Percentiles rank a stretch among this genome's conserved stretches.
These are phyloP conservation scores for Ammodramus savannarum DNA, from an alignment of 2,113 vertebrate species.

Conservation along the genomic window DNA sequence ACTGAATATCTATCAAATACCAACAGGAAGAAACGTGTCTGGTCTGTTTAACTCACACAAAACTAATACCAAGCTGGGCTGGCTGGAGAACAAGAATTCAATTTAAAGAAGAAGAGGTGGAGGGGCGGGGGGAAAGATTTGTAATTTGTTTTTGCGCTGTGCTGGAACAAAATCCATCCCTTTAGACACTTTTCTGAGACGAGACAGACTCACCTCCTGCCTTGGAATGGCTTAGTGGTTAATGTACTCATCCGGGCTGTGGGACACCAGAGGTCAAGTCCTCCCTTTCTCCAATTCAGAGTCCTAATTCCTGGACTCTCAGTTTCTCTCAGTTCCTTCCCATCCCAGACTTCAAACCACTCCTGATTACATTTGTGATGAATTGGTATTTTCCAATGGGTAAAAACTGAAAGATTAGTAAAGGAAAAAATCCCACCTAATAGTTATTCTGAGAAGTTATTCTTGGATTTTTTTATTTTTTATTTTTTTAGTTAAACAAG, in stretches of 20 bases:
- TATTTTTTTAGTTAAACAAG: not conserved
- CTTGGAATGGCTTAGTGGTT: slow-evolving; percentile 16
- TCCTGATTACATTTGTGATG: not conserved
- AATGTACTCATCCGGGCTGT: not conserved
- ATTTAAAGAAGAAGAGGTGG: not conserved
- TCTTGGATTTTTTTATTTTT: too few species aligned
- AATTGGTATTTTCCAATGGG: slow-evolving; percentile 4
- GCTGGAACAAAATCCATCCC: not conserved
- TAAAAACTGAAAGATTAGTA: not conserved
- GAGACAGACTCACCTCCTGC: slow-evolving; percentile 20
- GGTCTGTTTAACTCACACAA: slow-evolving; percentile 18
- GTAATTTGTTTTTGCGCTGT: not conserved
- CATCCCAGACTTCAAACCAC: not conserved
- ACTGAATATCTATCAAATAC: not conserved
- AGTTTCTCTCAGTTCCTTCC: not conserved
- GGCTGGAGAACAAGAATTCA: slow-evolving; percentile 40
- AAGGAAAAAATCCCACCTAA: not conserved
- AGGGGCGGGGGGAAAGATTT: not conserved
- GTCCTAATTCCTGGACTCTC: not conserved
- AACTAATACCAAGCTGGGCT: slow-evolving; percentile 7
- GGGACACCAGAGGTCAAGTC: slow-evolving; percentile 23
- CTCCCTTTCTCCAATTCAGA: slow-evolving; percentile 36
- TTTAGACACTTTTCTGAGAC: slow-evolving; percentile 5
- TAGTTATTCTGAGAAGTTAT: not conserved
- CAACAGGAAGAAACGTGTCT: slow-evolving; percentile 2